A percentile compares a stretch with the other conserved stretches of the same genome.
phyloP scores from a whole-genome alignment of 2,888 invertebrate genomes.

The Lithophane socia region DNA sequence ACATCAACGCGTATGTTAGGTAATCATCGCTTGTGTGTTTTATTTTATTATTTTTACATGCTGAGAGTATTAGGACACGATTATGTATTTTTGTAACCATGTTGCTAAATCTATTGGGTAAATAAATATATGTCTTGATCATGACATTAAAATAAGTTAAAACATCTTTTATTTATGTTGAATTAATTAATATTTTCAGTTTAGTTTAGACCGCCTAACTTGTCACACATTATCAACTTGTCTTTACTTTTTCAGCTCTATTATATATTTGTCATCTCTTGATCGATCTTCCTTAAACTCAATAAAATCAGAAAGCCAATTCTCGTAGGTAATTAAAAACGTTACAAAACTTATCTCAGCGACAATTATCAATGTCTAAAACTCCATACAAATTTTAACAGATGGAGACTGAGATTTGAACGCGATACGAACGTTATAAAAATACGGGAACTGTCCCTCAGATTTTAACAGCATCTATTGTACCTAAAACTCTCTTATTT shows the following conservation, averaged over 20 bases:
- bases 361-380: background rate
- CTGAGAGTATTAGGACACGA: conserved; percentile 55
- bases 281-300: background rate
- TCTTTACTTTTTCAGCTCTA: background rate
- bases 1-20: conserved; percentile 52
- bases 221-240: background rate
- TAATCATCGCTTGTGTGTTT: conserved; percentile 55
- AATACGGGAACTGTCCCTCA: background rate
- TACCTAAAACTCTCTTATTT: background rate
- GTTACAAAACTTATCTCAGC: background rate
- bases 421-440: background rate
- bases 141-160: conserved; percentile 38
- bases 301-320: background rate
- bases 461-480: background rate
- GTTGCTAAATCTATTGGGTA: conserved; percentile 61
- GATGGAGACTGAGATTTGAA: background rate
- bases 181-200: conserved; percentile 20
- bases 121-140: conserved; percentile 51
- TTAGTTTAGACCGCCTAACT: background rate
- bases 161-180: conserved; percentile 33
- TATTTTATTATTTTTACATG: conserved; percentile 59
- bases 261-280: background rate
- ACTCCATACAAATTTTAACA: background rate
- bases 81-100: conserved; percentile 60
- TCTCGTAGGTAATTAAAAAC: too few relatives aligned